A percentile compares a stretch with the other conserved stretches of the same genome.
These are phyloP conservation scores for Brachyptera risi DNA, from an alignment of 2,888 invertebrate species.

Conservation along the genomic window DNA sequence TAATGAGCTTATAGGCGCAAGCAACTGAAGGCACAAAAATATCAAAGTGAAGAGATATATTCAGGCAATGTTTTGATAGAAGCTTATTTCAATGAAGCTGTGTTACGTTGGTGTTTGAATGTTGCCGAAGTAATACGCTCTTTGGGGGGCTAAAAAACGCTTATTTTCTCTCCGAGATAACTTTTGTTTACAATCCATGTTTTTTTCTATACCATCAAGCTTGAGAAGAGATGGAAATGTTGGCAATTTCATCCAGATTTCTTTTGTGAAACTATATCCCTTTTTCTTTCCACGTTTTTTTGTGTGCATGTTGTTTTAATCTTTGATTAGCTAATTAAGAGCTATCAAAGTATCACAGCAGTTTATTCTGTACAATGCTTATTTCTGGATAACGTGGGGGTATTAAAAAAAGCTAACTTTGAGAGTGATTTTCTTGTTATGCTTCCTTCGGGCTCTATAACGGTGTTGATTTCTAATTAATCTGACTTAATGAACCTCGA, in stretches of 20 bases:
- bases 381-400: conserved; percentile 15
- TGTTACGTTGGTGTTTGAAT: too few species aligned
- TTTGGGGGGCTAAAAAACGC: too few species aligned
- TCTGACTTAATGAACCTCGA: conserved; percentile 41
- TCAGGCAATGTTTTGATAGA: too few species aligned
- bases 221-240: neutral
- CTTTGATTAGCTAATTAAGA: conserved; percentile 29
- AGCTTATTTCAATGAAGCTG: too few species aligned
- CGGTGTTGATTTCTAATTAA: conserved; percentile 45
- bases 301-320: conserved; percentile 15
- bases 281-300: neutral
- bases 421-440: conserved; percentile 31
- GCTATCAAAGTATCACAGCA: conserved; percentile 9
- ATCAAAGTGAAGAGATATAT: too few species aligned
- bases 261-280: conserved; percentile 19
- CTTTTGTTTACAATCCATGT: neutral
- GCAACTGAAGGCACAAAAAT: too few species aligned
- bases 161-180: too few species aligned
- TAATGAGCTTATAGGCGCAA: too few species aligned
- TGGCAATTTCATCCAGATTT: neutral
- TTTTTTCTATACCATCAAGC: neutral
- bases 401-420: conserved; percentile 25
- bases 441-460: conserved; percentile 31
- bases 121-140: too few species aligned
- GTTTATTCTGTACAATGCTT: conserved; percentile 10